Conservation (phyloP, 1,140 invertebrate species). For the Magallana ariakensis region DNA sequence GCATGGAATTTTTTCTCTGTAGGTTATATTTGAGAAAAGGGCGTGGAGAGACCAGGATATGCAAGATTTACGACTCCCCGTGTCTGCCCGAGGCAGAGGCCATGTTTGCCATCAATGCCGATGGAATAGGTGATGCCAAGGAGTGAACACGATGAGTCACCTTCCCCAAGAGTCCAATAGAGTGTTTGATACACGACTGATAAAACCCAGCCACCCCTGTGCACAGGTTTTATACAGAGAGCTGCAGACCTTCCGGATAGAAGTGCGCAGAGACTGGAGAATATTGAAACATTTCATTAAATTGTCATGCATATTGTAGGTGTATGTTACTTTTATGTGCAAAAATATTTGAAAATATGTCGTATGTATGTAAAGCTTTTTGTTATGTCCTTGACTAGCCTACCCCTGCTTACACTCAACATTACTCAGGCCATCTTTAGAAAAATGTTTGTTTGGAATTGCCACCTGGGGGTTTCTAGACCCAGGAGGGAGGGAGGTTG, state of each 20-base stretch:
- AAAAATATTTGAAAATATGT: too few relatives aligned
- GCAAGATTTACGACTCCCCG: slow-evolving; percentile 99
- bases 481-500: too few relatives aligned
- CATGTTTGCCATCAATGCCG: slow-evolving; percentile 96
- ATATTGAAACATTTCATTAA: too few relatives aligned
- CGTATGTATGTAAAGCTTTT: too few relatives aligned
- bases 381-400: too few relatives aligned
- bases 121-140: slow-evolving; percentile 97
- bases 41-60: slow-evolving; percentile 96
- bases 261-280: not conserved
- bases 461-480: too few relatives aligned
- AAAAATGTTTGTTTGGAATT: too few relatives aligned
- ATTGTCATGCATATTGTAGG: too few relatives aligned
- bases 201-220: not conserved
- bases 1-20: slow-evolving; percentile 57
- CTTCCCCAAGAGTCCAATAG: not conserved
- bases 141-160: slow-evolving; percentile 81
- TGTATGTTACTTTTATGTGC: too few relatives aligned
- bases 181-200: not conserved
- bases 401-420: too few relatives aligned
- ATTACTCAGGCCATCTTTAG: too few relatives aligned
- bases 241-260: not conserved
- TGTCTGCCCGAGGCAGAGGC: slow-evolving; percentile 98
- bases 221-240: not conserved
- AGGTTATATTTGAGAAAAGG: slow-evolving; percentile 96